Evolutionary conservation across 2,888 invertebrate genomes (phyloP), one percentile per base, ranked within the genome.

Genomic region (Pseudanteris insignis): DNA sequence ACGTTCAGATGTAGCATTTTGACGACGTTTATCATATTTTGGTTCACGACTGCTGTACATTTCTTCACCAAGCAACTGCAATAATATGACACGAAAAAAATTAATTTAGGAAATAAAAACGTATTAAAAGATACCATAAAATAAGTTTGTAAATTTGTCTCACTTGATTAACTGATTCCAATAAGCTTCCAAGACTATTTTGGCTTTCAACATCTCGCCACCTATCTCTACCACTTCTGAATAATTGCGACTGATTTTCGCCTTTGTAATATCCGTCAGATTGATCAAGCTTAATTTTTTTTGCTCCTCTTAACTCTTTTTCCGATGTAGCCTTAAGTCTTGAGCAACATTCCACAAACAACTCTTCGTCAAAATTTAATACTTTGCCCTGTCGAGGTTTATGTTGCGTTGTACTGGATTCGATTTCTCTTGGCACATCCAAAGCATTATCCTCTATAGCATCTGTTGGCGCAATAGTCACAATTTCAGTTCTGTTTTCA

Each of bases 81-180:
- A 43, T 5, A n/a, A n/a, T n/a, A n/a, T n/a, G n/a, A n/a, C n/a
- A n/a, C n/a, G n/a, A n/a, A n/a, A n/a, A n/a, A n/a, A n/a, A n/a
- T n/a, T n/a, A n/a, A n/a, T n/a, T n/a, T n/a, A n/a, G n/a, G n/a
- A n/a, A n/a, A n/a, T n/a, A n/a, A n/a, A n/a, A n/a, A n/a, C n/a
- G n/a, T n/a, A n/a, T n/a, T n/a, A n/a, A n/a, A n/a, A n/a, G n/a
- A n/a, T n/a, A n/a, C n/a, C n/a, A 12, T 15, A 33, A 29, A 44
- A 40, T 14, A 15, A 37, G 18, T 11, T 40, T n/a, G n/a, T n/a
- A n/a, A n/a, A n/a, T n/a, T n/a, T n/a, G n/a, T n/a, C n/a, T n/a
- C n/a, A 79, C 79, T 74, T 80, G 79, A 66, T 80, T 80, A 1
- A 80, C 79, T 0, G 79, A 79, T 44, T 79, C 78, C 12, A 79